Base-by-base conservation (phyloP, 53 echinoderm and acorn worm genomes). In the Apostichopus leukothele region DNA sequence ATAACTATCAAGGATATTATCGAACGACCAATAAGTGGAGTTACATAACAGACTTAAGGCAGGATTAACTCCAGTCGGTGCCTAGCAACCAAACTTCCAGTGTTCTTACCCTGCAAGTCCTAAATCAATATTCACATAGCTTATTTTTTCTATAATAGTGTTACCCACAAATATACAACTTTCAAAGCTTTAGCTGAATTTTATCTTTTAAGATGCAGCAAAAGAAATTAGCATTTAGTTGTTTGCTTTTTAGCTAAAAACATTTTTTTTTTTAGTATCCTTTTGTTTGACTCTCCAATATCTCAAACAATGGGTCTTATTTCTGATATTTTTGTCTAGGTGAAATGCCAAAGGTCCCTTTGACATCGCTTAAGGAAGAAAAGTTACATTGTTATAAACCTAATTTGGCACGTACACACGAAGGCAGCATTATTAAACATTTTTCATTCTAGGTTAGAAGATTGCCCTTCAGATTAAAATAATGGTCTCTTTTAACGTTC, bases 351-450 rank as follows among this genome's bases (percentile, higher is more conserved):
- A 57, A 57, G 57, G 7, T 57, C 57, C 18, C 16, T 68, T n/a
- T 68, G 71, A 68, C 71, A 68, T n/a, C 18, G 71, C 71, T 68
- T 68, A 68, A 68, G 71, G 71, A 68, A 68, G 71, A 68, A 68
- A n/a, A 68, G 71, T 68, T n/a, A 19, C 19, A n/a, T n/a, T 18
- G 19, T 68, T 68, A 19, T 63, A 13, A 63, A 68, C 71, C 71
- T 85, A 85, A 57, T 85, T 85, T 63, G 85, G 66, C 66, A 63
- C 66, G 14, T 85, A 61, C 50, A 85, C 85, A 66, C 25, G 60
- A 85, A 85, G 85, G 85, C 85, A 85, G 85, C 85, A 66, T 85
- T 80, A 18, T 12, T 68, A n/a, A 68, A 14, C 71, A n/a, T 16
- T 68, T 18, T 68, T 19, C 71, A 68, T 68, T 68, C 6, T 16